These are phyloP conservation scores for Carcharodon carcharias DNA, from an alignment of 2,797 vertebrate genomes.

Conservation along the genomic window DNA sequence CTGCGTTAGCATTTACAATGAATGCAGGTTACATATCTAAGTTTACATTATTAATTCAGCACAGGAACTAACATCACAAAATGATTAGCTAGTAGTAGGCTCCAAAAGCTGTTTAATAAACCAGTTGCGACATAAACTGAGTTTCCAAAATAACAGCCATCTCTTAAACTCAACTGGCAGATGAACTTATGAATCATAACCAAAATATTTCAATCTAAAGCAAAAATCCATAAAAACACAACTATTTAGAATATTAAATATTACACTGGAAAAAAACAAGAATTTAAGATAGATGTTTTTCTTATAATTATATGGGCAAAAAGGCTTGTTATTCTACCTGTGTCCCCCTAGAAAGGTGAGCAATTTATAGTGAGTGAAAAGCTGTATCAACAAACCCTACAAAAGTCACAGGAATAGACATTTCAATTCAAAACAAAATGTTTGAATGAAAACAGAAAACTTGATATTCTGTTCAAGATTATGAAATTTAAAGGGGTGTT, in stretches of 20 bases:
- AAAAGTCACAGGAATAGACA: background rate
- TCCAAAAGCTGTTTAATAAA: background rate
- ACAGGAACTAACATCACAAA: background rate
- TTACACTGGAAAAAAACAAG: background rate
- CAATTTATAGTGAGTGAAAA: background rate
- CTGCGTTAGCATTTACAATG: background rate
- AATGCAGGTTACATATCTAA: background rate
- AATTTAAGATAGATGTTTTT: background rate
- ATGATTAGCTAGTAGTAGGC: background rate
- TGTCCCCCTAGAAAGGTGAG: background rate
- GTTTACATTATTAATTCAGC: slow-evolving; percentile 20
- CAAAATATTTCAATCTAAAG: background rate
- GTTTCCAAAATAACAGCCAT: background rate
- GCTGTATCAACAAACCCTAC: background rate
- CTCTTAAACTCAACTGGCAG: background rate
- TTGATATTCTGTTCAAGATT: background rate
- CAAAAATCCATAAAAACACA: background rate
- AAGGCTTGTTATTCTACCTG: background rate
- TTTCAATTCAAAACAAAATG: background rate
- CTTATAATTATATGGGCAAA: background rate
- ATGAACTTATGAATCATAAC: background rate
- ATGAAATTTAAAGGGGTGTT: background rate
- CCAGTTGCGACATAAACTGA: background rate
- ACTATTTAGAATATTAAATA: background rate
- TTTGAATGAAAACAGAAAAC: background rate